Evolutionary conservation across 2,113 vertebrate genomes (phyloP).

Genomic region (Mus pahari): DNA sequence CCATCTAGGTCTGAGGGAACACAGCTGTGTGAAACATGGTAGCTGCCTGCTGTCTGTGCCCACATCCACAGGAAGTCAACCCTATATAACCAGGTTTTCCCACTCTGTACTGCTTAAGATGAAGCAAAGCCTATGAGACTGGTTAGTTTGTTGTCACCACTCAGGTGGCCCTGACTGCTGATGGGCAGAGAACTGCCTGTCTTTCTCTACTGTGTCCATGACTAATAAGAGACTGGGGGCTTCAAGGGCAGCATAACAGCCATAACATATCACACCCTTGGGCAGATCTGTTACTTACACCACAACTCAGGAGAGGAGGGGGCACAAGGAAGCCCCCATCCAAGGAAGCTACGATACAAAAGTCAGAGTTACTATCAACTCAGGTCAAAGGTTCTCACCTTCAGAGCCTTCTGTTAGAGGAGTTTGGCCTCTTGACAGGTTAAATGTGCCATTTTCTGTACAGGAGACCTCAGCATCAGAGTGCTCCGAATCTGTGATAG

Average conservation of each 20-base stretch:
- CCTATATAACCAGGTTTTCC: neutral
- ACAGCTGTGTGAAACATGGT: neutral
- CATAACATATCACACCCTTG: neutral
- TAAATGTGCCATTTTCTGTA: constrained; percentile 96
- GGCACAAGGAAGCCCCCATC: neutral
- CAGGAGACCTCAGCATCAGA: constrained; percentile 96
- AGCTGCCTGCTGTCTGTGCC: neutral
- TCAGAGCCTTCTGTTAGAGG: constrained; percentile 97
- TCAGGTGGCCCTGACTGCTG: neutral
- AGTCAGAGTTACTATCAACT: neutral
- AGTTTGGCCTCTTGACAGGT: constrained; percentile 95
- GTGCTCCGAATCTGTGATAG: constrained; percentile 95
- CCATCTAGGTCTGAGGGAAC: constrained; percentile 91
- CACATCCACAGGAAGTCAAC: neutral
- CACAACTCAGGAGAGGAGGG: neutral
- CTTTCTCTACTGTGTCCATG: neutral
- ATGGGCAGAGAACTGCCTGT: neutral
- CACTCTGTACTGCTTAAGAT: neutral
- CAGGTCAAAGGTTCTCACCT: constrained; percentile 85
- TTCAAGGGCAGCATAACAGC: neutral
- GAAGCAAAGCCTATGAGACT: neutral
- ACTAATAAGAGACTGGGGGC: neutral
- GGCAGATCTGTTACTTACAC: neutral
- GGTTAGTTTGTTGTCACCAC: neutral
- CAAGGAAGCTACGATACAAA: neutral